Evolutionary conservation across 2,888 invertebrate genomes (phyloP).

Genomic region (Ormyrus thymus): DNA sequence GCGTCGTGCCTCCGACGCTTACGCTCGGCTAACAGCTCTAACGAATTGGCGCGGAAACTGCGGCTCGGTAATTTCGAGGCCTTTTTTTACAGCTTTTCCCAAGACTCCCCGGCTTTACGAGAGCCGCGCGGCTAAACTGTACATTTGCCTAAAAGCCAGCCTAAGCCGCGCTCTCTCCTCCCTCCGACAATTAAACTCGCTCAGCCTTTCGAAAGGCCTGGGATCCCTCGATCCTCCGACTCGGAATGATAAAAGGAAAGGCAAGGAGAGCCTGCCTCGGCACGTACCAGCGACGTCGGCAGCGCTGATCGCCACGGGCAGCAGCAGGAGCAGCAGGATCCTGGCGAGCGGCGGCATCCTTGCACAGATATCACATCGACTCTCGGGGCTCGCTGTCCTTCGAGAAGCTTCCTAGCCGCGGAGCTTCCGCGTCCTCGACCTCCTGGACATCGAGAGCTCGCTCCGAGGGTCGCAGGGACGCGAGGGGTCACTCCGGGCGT

Average conservation of each 20-base stretch:
- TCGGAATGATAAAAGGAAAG: no score
- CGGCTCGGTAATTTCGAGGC: no score
- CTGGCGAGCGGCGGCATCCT: not conserved
- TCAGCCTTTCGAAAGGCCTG: no score
- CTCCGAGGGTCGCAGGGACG: not conserved
- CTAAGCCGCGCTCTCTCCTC: conserved; percentile 15
- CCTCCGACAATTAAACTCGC: not conserved
- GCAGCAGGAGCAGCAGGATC: conserved; percentile 10
- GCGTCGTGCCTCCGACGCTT: no score
- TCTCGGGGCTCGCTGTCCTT: not conserved
- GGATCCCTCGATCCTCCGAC: no score
- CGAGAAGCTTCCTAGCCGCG: not conserved
- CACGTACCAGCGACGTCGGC: conserved; percentile 4
- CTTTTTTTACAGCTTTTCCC: no score
- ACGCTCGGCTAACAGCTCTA: no score
- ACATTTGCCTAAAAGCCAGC: conserved; percentile 36
- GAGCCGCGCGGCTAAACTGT: conserved; percentile 17
- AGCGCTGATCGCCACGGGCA: conserved; percentile 6
- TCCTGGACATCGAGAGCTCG: not conserved
- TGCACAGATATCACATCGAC: not conserved
- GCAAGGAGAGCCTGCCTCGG: no score
- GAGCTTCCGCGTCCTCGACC: not conserved
- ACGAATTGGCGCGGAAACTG: no score
- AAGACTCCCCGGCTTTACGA: no score
- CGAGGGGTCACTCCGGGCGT: not conserved